Base-by-base conservation (phyloP, 2,888 invertebrate genomes). In the Dascillus cervinus region DNA sequence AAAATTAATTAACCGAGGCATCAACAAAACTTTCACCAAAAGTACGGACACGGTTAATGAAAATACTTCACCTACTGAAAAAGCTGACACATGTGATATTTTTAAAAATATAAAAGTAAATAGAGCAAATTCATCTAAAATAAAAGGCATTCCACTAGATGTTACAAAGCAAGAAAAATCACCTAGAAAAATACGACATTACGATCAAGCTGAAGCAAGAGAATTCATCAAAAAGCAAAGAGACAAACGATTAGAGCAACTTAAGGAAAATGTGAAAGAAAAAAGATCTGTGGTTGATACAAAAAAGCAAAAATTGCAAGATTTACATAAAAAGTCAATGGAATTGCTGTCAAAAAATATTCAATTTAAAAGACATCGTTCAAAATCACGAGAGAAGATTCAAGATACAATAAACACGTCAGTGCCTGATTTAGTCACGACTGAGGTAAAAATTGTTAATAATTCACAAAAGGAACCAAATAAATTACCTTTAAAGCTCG, bases 161-260 rank as follows among this genome's bases (percentile, higher is more conserved):
- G 10, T 10, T 8, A 22, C 22, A 8, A 11, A 14, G 4, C 26
- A 29, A 14, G 22, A 32, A 17, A 34, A 39, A 25, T 25, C 32
- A 20, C 39, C 41, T 19, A 47, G 34, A 23, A 58, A 48, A 45
- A 43, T 52, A 11, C 28, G 42, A 9, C 36, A 42, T 20, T 75
- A 75, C 47, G 66, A 72, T 55, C 60, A 65, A 1, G 66, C 69
- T 29, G 66, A 69, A 42, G 67, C 74, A 1, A 58, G 71, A 3
- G 66, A 68, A 39, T 77, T 66, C 50, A 76, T 77, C 43, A 66
- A 66, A 41, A 69, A 68, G 43, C 73, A 76, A 52, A 68, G 64
- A 44, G 66, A 67, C 32, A 70, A 70, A 45, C 56, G 74, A 5
- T 53, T 59, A 22, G 56, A 62, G 29, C 55, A 61, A 35, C 46